These are phyloP conservation scores for Eledone cirrhosa DNA, from an alignment of 2,888 invertebrate species.

Conservation along the genomic window DNA sequence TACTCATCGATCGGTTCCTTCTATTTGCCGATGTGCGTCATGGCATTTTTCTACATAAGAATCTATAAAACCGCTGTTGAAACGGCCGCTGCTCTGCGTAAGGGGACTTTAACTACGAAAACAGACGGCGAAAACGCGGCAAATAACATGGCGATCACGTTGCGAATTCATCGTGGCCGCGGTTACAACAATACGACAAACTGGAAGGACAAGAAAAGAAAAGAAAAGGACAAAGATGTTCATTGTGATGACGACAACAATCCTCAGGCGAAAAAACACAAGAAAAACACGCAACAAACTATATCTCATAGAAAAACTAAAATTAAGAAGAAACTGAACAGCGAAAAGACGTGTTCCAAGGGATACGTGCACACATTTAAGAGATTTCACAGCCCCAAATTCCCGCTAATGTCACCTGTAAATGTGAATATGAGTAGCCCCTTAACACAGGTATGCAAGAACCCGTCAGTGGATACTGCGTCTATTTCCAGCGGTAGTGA, in stretches of 20 bases:
- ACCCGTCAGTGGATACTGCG: neutral
- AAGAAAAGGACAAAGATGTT: neutral
- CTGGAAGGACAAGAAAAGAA: constrained; percentile 21
- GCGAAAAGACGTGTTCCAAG: neutral
- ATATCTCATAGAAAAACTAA: neutral
- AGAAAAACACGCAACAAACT: neutral
- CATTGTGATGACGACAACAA: neutral
- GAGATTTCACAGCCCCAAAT: neutral
- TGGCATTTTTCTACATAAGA: constrained; percentile 97
- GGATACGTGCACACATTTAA: constrained; percentile 11
- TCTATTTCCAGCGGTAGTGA: constrained; percentile 19
- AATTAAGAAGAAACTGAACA: neutral
- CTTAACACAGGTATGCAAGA: neutral
- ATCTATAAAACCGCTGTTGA: constrained; percentile 87
- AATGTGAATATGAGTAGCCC: neutral
- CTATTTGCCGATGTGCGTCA: constrained; percentile 96
- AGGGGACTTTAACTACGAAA: constrained; percentile 56
- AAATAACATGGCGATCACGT: constrained; percentile 71
- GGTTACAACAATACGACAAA: constrained; percentile 24
- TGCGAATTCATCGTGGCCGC: constrained; percentile 86
- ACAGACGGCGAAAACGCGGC: constrained; percentile 29
- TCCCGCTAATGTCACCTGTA: neutral
- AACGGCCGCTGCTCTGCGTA: constrained; percentile 61
- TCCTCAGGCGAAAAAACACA: neutral
- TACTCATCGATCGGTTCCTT: constrained; percentile 98